Conservation (phyloP, 2,113 vertebrate genomes). For the Toxotes jaculatrix region DNA sequence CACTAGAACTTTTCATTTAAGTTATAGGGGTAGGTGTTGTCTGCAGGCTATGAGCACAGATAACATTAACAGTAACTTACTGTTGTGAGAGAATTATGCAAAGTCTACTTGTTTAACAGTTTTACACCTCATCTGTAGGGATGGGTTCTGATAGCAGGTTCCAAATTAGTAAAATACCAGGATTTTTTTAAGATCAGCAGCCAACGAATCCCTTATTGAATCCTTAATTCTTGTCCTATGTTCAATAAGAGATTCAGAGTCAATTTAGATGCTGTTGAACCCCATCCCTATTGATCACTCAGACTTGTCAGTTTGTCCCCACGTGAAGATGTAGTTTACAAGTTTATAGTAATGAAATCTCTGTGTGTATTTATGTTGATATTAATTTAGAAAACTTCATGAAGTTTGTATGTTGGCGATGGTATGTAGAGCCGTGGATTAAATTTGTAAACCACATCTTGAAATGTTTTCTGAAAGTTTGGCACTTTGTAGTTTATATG, state of each 20-base stretch:
- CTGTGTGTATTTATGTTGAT: neutral
- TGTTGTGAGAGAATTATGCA: neutral
- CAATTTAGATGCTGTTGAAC: neutral
- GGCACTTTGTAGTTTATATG: constrained; percentile 41
- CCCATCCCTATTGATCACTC: neutral
- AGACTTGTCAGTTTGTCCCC: neutral
- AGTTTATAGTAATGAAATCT: neutral
- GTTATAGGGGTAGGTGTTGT: neutral
- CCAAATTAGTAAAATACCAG: neutral
- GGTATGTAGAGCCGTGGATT: neutral
- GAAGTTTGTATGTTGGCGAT: neutral
- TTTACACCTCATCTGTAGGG: neutral
- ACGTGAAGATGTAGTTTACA: neutral
- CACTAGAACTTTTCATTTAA: constrained; percentile 88
- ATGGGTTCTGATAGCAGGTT: neutral
- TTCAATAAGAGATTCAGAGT: neutral
- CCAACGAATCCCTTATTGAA: neutral
- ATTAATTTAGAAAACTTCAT: neutral
- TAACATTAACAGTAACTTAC: too few species aligned
- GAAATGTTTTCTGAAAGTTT: neutral
- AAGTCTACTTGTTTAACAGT: neutral
- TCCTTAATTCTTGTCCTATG: neutral
- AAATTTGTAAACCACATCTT: neutral
- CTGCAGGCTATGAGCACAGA: neutral
- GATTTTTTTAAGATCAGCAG: neutral